Base-by-base conservation (phyloP, 2,113 vertebrate genomes). In the Peromyscus maniculatus region DNA sequence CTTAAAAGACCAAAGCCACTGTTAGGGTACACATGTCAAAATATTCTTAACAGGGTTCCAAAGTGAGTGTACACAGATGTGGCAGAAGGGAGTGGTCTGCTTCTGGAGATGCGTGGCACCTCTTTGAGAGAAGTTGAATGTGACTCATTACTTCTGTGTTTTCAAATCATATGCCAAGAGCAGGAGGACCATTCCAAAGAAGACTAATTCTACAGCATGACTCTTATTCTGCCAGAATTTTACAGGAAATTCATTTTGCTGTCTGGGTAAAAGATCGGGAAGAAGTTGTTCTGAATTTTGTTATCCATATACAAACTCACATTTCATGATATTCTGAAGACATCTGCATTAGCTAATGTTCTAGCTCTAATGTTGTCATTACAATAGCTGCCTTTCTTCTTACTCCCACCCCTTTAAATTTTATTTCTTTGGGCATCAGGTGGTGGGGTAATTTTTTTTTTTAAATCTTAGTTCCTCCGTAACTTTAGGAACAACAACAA, bases 141-240 rank as follows among this genome's bases (percentile, higher is more conserved):
- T 94, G 80, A 97, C 98, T 98, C 98, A 97, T 98, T 97, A 97
- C 90, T 98, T 98, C 94, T 88, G 39, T 77, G 97, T 96, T 98
- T 91, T 98, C 89, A 98, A 98, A 97, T 87, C 75, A 97, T 91
- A 96, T 80, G 16, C 94, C 96, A 94, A 97, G 79, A 97, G 69
- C 89, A 98, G 97, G 84, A 82, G 90, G 79, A 93, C 62, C 75
- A 75, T 87, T 95, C 75, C 31, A 97, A 97, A 77, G 95, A 67
- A 97, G 57, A 39, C 5, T 84, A 59, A 87, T 91, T 89, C 92
- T 98, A 96, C 79, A 96, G 55, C 59, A 15, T 95, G 83, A 94
- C 33, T 97, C 80, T 95, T 62, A 91, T 52, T 95, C 93, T 71
- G 98, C 72, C 52, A 97, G 93, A 97, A 95, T 97, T 97, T 97